Conservation (phyloP, 2,797 vertebrate genomes). For the Premnoplex brunnescens region DNA sequence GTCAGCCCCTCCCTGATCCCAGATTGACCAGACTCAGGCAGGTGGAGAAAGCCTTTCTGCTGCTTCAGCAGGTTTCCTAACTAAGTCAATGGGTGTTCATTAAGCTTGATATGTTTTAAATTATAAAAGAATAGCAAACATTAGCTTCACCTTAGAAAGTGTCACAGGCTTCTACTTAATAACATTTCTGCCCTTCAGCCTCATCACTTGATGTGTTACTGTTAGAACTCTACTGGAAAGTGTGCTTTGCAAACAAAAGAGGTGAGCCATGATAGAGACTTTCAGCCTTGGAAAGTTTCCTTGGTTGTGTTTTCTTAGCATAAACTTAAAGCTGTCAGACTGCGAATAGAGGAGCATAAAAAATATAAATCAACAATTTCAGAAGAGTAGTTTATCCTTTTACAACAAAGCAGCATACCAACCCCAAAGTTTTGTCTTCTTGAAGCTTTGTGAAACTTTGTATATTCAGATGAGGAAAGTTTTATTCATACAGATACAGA, state of each 20-base stretch:
- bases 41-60: neutral
- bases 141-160: neutral
- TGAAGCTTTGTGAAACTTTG: neutral
- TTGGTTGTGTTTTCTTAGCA: neutral
- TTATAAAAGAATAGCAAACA: neutral
- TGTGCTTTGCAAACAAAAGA: neutral
- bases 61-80: neutral
- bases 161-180: neutral
- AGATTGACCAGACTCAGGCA: neutral
- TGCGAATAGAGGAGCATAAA: neutral
- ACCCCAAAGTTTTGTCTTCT: neutral
- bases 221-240: neutral
- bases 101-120: neutral
- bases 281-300: neutral
- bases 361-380: neutral
- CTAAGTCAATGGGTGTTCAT: neutral
- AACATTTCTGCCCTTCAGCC: neutral
- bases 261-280: rapidly evolving
- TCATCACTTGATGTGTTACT: neutral
- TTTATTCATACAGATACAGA: neutral
- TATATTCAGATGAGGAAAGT: neutral
- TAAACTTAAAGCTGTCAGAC: neutral
- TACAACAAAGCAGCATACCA: neutral
- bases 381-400: neutral
- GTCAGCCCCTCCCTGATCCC: neutral